Evolutionary conservation across 1,140 invertebrate genomes (phyloP), one percentile per base, ranked within the genome.

Genomic region (Eriosoma lanigerum): DNA sequence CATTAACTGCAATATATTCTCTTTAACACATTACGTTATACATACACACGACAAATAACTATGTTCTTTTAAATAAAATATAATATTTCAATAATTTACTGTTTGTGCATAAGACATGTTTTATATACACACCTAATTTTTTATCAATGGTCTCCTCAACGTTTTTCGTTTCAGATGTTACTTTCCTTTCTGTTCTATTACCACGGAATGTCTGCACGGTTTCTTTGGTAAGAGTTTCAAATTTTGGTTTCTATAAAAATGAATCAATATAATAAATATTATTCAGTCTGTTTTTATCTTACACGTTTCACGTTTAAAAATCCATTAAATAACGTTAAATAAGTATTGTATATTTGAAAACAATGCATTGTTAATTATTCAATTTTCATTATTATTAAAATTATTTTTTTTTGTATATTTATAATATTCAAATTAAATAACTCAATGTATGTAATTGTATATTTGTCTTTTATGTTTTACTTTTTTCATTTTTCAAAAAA

Each of bases 211-310:
- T 84, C 70, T 84, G 82, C 5, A 84, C 83, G 15, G 83, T 84
- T 81, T 84, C 83, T 66, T 83, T 84, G 13, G 83, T 84, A 12
- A 84, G 76, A 10, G 83, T 84, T 75, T 84, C 83, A 38, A 84
- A 75, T 70, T 84, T 82, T 19, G 83, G 82, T 29, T 81, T 78
- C 83, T 83, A 66, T 9, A 68, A 62, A 80, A 80, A 19, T 15
- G 12, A 70, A 70, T 19, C n/a, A 13, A 60, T 8, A 60, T 13
- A 13, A 10, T 8, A 13, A 15, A 48, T 48, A 10, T 48, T 48
- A 48, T 48, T 48, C 10, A 48, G 1, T n/a, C n/a, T n/a, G n/a
- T n/a, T n/a, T n/a, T n/a, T n/a, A n/a, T n/a, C n/a, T n/a, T n/a
- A n/a, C n/a, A n/a, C n/a, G n/a, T n/a, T n/a, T n/a, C n/a, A n/a